These are phyloP conservation scores for Hiodon tergisus DNA, from an alignment of 2,113 vertebrate species.

Conservation along the genomic window DNA sequence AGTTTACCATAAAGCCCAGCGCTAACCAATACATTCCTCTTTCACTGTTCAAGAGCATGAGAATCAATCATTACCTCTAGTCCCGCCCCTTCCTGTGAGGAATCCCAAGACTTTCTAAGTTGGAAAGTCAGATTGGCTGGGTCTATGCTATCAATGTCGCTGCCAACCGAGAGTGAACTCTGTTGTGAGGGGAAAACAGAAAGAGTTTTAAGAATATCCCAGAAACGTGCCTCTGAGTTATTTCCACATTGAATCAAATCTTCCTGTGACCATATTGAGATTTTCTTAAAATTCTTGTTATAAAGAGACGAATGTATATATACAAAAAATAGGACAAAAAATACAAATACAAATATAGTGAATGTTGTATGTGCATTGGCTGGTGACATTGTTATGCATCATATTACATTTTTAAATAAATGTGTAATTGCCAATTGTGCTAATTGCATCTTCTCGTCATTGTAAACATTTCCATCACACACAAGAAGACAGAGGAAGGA, in stretches of 20 bases:
- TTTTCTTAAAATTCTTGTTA: neutral
- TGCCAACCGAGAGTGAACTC: constrained; percentile 83
- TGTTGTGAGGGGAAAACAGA: constrained; percentile 36
- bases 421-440: no score
- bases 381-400: no score
- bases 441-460: no score
- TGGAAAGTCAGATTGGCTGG: constrained; percentile 58
- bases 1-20: no score
- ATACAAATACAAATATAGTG: no score
- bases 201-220: neutral
- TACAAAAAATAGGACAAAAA: neutral
- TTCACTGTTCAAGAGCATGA: neutral
- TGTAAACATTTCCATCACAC: no score
- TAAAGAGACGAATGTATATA: neutral
- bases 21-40: no score
- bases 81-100: constrained; percentile 54
- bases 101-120: constrained; percentile 66
- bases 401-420: no score
- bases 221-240: neutral
- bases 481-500: neutral
- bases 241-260: neutral
- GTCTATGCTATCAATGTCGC: constrained; percentile 78
- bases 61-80: constrained; percentile 65
- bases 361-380: no score
- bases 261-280: neutral